phyloP scores from a whole-genome alignment of 2,888 invertebrate species.

The Keiferia lycopersicella region DNA sequence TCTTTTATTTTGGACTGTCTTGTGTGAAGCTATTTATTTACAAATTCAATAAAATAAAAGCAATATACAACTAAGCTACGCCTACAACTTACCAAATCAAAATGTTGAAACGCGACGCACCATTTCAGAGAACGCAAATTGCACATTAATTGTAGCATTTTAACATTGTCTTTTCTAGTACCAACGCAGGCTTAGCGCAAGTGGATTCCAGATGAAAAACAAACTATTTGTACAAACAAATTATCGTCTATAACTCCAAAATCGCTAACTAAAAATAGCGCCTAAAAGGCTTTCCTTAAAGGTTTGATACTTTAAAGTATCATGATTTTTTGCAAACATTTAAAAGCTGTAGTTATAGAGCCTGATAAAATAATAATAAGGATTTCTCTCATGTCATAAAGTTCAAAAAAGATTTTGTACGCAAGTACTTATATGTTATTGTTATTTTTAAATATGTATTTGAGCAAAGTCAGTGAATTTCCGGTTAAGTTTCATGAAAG shows the following conservation, averaged over 20 bases:
- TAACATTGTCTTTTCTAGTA: too few species aligned
- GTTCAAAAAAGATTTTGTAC: background rate
- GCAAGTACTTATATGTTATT: background rate
- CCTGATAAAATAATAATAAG: background rate
- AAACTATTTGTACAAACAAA: too few species aligned
- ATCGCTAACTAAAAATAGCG: background rate
- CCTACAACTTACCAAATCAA: too few species aligned
- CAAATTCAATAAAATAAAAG: background rate
- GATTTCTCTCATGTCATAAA: background rate
- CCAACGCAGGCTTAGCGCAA: too few species aligned
- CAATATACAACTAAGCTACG: constrained; percentile 10
- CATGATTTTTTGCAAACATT: too few species aligned
- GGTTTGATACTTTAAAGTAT: too few species aligned
- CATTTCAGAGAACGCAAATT: background rate
- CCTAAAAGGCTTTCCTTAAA: too few species aligned
- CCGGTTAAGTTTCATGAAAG: background rate
- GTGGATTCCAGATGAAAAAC: too few species aligned
- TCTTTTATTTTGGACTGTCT: too few species aligned
- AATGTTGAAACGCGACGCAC: too few species aligned
- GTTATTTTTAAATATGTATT: background rate
- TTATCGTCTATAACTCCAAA: too few species aligned
- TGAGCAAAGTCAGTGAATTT: background rate
- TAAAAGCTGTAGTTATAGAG: background rate
- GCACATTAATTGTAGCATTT: too few species aligned
- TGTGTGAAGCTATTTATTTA: constrained; percentile 4